Conservation (phyloP, 2,113 vertebrate genomes). For the Hyla sarda region DNA sequence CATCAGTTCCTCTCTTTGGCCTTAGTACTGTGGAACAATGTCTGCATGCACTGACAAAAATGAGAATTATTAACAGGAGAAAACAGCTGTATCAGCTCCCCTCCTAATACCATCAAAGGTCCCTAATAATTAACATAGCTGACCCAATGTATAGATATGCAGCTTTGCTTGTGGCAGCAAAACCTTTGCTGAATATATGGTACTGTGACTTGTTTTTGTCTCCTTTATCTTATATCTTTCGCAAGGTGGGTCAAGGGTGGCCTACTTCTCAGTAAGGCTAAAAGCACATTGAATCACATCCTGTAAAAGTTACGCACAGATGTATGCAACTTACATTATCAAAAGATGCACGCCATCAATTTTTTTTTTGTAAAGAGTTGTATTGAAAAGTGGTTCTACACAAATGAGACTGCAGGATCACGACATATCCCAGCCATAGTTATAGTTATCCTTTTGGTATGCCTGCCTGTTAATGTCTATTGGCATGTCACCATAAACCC, state of each 20-base stretch:
- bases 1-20: background rate
- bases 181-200: conserved; percentile 13
- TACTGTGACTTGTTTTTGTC: background rate
- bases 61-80: conserved; percentile 44
- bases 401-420: too few species aligned
- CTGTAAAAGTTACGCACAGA: too few species aligned
- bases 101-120: background rate
- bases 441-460: too few species aligned
- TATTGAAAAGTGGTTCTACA: too few species aligned
- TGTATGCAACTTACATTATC: too few species aligned
- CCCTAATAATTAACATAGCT: conserved; percentile 43
- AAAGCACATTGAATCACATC: background rate
- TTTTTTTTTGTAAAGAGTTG: too few species aligned
- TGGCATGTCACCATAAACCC: too few species aligned
- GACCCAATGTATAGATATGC: conserved; percentile 24
- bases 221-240: conserved; percentile 11
- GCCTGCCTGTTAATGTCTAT: too few species aligned
- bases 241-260: background rate
- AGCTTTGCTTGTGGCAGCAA: background rate
- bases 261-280: background rate
- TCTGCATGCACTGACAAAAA: background rate
- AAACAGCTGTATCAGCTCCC: conserved; percentile 15
- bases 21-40: background rate
- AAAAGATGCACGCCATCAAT: too few species aligned
- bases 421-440: too few species aligned